Conservation (phyloP, 1,140 invertebrate species). For the Papilio machaon region DNA sequence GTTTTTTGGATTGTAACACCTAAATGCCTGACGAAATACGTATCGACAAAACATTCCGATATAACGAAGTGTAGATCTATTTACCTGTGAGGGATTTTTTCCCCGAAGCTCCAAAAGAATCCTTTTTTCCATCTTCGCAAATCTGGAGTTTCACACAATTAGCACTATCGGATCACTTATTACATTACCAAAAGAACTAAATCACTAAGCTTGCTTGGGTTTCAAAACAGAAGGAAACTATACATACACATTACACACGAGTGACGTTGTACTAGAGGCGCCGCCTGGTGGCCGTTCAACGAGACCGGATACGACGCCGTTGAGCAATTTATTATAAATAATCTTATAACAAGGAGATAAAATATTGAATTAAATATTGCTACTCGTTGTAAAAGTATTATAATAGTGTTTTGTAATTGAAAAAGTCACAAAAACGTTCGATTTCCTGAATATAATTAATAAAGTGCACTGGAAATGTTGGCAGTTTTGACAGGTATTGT, state of each 20-base stretch:
- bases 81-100: constrained; percentile 91
- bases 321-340: constrained; percentile 55
- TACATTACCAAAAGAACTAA: constrained; percentile 73
- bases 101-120: constrained; percentile 94
- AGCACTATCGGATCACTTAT: constrained; percentile 63
- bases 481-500: constrained; percentile 16
- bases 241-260: constrained; percentile 78
- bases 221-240: constrained; percentile 82
- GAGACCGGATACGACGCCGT: constrained; percentile 62
- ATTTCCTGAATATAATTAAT: background rate
- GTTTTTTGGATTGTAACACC: constrained; percentile 56
- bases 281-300: constrained; percentile 66
- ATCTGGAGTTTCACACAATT: constrained; percentile 60
- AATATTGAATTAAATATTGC: constrained; percentile 6
- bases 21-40: constrained; percentile 73
- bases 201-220: constrained; percentile 81
- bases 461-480: constrained; percentile 20
- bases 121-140: constrained; percentile 92
- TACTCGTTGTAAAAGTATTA: constrained; percentile 27
- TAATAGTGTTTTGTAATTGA: constrained; percentile 27
- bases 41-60: constrained; percentile 82
- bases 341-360: constrained; percentile 2
- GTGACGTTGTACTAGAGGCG: constrained; percentile 76
- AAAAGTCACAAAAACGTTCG: background rate
- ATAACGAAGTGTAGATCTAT: constrained; percentile 70